Percentiles rank a stretch among this genome's conserved stretches.
phyloP scores from a whole-genome alignment of 2,888 invertebrate species.

The Miltochrista miniata region DNA sequence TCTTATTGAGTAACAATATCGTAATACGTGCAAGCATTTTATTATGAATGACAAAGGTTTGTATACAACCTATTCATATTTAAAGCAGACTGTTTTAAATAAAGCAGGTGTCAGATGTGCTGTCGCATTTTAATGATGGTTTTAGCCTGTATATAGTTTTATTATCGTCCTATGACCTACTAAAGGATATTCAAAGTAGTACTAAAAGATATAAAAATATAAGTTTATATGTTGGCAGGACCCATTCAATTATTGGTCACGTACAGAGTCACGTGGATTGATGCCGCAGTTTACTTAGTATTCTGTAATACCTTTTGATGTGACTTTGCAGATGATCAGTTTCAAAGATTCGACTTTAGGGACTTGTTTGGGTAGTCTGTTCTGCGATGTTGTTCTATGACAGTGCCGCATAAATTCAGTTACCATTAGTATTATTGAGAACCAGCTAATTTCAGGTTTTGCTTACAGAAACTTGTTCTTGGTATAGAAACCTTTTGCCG shows the following conservation, averaged over 20 bases:
- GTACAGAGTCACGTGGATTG: not conserved
- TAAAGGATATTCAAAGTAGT: conserved; percentile 1
- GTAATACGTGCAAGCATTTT: conserved; percentile 3
- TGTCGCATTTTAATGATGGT: conserved; percentile 7
- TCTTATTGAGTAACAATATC: conserved; percentile 40
- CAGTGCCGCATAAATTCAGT: no score
- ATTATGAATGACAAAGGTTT: conserved; percentile 7
- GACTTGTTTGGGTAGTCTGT: no score
- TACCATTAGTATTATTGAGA: no score
- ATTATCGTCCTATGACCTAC: conserved; percentile 5
- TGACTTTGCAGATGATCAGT: no score
- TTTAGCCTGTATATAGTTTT: conserved; percentile 5
- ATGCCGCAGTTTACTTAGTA: not conserved
- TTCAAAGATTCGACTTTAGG: no score
- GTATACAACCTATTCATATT: conserved; percentile 8
- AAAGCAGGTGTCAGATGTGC: conserved; percentile 12
- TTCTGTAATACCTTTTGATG: not conserved
- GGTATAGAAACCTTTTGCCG: no score
- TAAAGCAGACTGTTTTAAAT: conserved; percentile 13
- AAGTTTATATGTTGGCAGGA: not conserved
- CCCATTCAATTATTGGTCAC: not conserved
- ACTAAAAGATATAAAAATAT: not conserved
- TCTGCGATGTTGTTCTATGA: no score
- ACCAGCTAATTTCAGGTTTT: no score
- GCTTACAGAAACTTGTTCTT: no score